phyloP scores from a whole-genome alignment of 2,888 invertebrate genomes.

The Catocala fraxini region DNA sequence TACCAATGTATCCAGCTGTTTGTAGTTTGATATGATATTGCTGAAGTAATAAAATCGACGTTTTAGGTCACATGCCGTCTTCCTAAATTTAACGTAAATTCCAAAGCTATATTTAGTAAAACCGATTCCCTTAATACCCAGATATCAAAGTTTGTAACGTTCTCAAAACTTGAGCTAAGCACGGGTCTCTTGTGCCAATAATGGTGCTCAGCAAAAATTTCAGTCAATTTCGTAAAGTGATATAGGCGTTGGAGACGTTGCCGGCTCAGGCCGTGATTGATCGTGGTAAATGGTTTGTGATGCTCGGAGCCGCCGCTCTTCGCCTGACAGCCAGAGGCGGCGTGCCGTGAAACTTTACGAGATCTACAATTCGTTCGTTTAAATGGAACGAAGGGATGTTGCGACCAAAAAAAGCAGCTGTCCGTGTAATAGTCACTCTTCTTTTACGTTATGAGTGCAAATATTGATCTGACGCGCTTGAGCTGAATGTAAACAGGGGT shows the following conservation, averaged over 20 bases:
- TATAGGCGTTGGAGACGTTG: slow-evolving; percentile 66
- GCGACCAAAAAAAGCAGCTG: slow-evolving; percentile 51
- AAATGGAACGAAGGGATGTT: slow-evolving; percentile 49
- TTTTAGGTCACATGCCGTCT: too few species aligned
- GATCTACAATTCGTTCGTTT: slow-evolving; percentile 52
- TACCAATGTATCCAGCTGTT: slow-evolving; percentile 15
- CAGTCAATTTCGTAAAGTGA: slow-evolving; percentile 73
- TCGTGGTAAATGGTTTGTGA: slow-evolving; percentile 77
- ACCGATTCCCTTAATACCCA: slow-evolving; percentile 40
- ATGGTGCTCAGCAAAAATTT: slow-evolving; percentile 65
- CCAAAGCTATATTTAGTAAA: slow-evolving; percentile 33
- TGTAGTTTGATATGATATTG: slow-evolving; percentile 3
- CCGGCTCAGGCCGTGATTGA: slow-evolving; percentile 71
- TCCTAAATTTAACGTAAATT: not conserved
- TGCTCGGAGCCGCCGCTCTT: slow-evolving; percentile 51
- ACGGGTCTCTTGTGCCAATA: slow-evolving; percentile 48
- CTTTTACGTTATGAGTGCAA: slow-evolving; percentile 51
- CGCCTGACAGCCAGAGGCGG: slow-evolving; percentile 62
- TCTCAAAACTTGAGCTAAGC: slow-evolving; percentile 43
- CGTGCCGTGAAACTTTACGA: slow-evolving; percentile 74
- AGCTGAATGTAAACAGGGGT: slow-evolving; percentile 50
- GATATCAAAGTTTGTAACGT: slow-evolving; percentile 39
- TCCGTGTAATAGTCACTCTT: slow-evolving; percentile 48
- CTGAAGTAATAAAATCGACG: not conserved
- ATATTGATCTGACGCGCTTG: slow-evolving; percentile 49